These are phyloP conservation scores for Macquaria australasica DNA, from an alignment of 2,113 vertebrate genomes.

Conservation along the genomic window DNA sequence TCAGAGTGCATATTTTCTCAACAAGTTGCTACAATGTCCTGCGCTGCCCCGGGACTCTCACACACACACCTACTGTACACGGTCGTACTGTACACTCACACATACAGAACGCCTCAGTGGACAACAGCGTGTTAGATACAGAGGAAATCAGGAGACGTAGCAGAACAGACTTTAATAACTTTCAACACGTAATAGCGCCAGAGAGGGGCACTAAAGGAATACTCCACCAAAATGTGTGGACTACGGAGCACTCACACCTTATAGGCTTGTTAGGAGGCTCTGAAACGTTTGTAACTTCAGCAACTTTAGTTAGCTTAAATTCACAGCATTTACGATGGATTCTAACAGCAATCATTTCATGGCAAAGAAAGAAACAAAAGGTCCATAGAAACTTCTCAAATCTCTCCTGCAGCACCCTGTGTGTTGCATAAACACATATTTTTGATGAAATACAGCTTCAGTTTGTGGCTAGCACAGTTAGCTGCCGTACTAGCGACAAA, in stretches of 20 bases:
- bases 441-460: background rate
- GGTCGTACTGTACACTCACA: constrained; percentile 13
- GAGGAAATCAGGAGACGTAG: background rate
- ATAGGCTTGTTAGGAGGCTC: background rate
- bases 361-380: background rate
- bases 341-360: background rate
- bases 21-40: constrained; percentile 78
- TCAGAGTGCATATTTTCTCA: constrained; percentile 75
- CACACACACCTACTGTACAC: constrained; percentile 35
- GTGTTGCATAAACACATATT: background rate
- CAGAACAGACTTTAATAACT: background rate
- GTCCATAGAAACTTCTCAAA: too few species aligned
- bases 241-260: background rate
- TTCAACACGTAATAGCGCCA: too few species aligned
- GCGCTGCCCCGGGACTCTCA: constrained; percentile 56
- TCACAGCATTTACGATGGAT: background rate
- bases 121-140: background rate
- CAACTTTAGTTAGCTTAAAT: background rate
- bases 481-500: background rate
- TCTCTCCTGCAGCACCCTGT: background rate
- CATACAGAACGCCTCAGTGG: background rate
- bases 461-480: background rate
- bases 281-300: background rate
- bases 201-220: background rate
- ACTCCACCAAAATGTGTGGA: background rate